Conservation (phyloP, 2,797 vertebrate genomes). For the Columba guinea region DNA sequence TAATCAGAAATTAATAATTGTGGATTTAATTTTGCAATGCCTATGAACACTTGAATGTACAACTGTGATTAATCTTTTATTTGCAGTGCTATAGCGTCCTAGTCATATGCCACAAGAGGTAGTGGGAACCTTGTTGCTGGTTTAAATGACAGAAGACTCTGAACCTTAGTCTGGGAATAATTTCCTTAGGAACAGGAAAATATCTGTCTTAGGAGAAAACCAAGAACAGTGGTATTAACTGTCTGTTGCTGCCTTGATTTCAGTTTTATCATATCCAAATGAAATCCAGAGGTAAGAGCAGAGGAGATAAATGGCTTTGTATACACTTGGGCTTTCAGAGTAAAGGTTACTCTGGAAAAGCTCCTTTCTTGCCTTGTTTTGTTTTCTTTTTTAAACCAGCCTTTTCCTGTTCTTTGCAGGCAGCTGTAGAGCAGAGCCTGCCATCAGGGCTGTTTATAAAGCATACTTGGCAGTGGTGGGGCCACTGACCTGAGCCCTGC, state of each 20-base stretch:
- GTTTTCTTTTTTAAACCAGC: neutral
- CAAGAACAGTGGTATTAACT: neutral
- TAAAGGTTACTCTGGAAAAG: neutral
- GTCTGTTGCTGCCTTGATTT: neutral
- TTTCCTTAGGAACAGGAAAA: neutral
- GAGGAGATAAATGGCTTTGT: neutral
- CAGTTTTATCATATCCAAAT: neutral
- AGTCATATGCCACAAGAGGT: neutral
- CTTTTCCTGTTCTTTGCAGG: neutral
- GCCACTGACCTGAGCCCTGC: neutral
- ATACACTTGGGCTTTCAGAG: accelerated
- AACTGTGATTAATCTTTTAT: neutral
- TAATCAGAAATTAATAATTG: neutral
- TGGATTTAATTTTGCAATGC: neutral
- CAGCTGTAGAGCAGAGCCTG: neutral
- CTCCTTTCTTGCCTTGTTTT: neutral
- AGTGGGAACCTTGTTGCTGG: neutral
- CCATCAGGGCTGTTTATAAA: neutral
- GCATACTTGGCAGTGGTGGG: accelerated
- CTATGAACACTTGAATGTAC: neutral
- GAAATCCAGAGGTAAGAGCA: neutral
- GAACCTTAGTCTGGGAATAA: neutral
- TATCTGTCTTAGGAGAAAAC: neutral
- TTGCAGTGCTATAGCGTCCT: neutral
- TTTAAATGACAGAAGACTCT: neutral